phyloP scores from a whole-genome alignment of 1,140 invertebrate genomes.

The Caenorhabditis remanei region DNA sequence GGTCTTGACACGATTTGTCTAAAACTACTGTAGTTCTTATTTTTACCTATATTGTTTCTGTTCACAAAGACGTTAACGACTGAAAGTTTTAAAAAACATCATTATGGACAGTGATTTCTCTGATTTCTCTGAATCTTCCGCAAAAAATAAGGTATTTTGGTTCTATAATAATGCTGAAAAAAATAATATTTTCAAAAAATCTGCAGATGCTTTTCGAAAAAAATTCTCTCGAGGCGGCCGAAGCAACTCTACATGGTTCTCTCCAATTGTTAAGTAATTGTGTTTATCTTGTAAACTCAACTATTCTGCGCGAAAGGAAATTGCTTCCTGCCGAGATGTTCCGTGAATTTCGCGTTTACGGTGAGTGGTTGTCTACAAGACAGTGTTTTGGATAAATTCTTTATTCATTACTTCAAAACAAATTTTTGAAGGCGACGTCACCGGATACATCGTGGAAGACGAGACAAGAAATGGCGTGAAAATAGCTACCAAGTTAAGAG shows the following conservation, averaged over 20 bases:
- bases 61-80: no score
- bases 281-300: background rate
- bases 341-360: background rate
- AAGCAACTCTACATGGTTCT: background rate
- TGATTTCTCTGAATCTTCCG: no score
- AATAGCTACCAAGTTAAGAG: background rate
- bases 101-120: no score
- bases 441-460: background rate
- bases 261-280: background rate
- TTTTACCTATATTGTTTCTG: no score
- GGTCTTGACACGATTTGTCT: no score
- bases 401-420: background rate
- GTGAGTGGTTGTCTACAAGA: background rate
- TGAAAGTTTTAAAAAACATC: no score
- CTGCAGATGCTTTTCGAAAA: background rate
- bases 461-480: background rate
- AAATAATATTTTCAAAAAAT: background rate
- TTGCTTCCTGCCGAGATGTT: background rate
- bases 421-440: background rate
- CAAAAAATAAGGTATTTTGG: no score
- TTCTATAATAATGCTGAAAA: no score
- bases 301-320: constrained; percentile 25
- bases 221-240: background rate
- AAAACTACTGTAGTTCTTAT: no score
- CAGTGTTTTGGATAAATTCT: background rate